Percentiles rank a stretch among this genome's conserved stretches.
phyloP scores from a whole-genome alignment of 2,113 vertebrate genomes.

The Ciconia stormi region DNA sequence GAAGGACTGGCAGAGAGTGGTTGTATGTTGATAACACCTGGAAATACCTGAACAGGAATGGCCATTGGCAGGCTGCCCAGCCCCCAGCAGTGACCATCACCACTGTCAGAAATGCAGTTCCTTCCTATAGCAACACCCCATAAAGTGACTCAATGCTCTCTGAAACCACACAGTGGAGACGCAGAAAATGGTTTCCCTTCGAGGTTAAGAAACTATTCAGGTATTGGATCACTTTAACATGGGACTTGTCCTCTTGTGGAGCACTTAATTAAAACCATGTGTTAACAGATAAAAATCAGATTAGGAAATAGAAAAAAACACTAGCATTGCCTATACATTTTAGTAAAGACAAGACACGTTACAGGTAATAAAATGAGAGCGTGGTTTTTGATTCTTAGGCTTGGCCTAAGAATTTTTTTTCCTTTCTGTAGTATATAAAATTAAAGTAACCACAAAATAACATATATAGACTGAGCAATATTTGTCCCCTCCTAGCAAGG shows the following conservation, averaged over 20 bases:
- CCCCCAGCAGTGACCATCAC: neutral
- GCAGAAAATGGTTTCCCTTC: neutral
- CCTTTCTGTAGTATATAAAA: neutral
- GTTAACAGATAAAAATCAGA: neutral
- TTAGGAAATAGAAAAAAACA: neutral
- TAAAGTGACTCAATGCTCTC: neutral
- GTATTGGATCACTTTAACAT: neutral
- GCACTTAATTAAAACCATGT: neutral
- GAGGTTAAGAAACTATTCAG: neutral
- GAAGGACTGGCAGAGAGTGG: neutral
- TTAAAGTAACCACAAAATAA: neutral
- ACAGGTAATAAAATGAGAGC: neutral
- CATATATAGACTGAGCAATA: neutral
- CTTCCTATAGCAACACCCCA: neutral
- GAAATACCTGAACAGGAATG: neutral
- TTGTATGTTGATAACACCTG: neutral
- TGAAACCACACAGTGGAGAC: fast-evolving
- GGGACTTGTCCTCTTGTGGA: neutral
- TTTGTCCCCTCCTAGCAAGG: neutral
- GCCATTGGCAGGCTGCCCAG: neutral
- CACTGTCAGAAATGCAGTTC: neutral
- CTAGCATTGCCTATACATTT: neutral
- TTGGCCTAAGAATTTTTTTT: neutral
- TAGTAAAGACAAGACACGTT: neutral
- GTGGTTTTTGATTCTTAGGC: neutral